Conservation (phyloP, 2,888 invertebrate species). For the Thymelicus acteon region DNA sequence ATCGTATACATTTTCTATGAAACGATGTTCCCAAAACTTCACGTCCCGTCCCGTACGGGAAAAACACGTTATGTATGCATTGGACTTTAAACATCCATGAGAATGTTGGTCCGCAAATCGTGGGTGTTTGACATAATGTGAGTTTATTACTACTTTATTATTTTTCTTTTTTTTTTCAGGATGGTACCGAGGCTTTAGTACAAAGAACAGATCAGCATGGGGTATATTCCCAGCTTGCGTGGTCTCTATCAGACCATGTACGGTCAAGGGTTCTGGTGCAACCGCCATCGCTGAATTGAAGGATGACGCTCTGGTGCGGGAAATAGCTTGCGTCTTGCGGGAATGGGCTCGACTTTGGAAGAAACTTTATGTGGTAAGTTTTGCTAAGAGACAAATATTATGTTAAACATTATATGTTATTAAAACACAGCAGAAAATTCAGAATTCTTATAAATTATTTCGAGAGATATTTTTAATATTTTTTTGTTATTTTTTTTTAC, state of each 20-base stretch:
- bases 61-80: too few species aligned
- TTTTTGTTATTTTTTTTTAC: too few species aligned
- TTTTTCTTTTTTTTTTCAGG: slow-evolving; percentile 71
- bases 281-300: slow-evolving; percentile 94
- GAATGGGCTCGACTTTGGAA: slow-evolving; percentile 98
- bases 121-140: neutral
- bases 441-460: too few species aligned
- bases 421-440: too few species aligned
- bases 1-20: too few species aligned
- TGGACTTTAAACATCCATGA: too few species aligned
- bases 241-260: slow-evolving; percentile 93
- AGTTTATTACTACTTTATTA: neutral
- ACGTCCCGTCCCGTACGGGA: too few species aligned
- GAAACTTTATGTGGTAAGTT: slow-evolving; percentile 93
- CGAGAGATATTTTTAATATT: too few species aligned
- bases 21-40: too few species aligned
- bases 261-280: slow-evolving; percentile 90
- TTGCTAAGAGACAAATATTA: neutral
- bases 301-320: slow-evolving; percentile 95
- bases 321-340: slow-evolving; percentile 94
- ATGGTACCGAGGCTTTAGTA: slow-evolving; percentile 95
- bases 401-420: too few species aligned
- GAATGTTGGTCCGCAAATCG: too few species aligned
- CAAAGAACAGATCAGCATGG: slow-evolving; percentile 85
- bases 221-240: slow-evolving; percentile 84